Evolutionary conservation across 2,888 invertebrate species (phyloP).

Genomic region (Deroplatys truncata): DNA sequence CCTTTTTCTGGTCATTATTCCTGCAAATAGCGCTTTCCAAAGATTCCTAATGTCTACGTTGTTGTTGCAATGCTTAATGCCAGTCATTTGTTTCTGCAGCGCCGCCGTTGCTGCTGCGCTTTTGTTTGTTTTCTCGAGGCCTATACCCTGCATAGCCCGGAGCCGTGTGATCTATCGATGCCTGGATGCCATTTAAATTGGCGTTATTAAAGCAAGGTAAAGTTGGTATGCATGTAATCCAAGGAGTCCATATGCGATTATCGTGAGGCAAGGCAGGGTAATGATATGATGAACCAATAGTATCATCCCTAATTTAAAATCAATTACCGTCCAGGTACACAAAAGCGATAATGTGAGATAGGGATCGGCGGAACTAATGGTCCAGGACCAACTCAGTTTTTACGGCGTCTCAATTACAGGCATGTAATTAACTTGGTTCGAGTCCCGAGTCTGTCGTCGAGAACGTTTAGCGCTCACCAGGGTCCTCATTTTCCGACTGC

Average conservation of each 20-base stretch:
- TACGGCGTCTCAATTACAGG: background rate
- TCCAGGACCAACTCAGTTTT: background rate
- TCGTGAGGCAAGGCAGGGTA: background rate
- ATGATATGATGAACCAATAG: conserved; percentile 9
- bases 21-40: background rate
- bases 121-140: background rate
- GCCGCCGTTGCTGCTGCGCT: background rate
- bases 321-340: background rate
- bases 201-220: conserved; percentile 11
- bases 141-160: background rate
- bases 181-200: conserved; percentile 20
- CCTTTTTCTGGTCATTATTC: background rate
- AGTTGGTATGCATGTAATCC: background rate
- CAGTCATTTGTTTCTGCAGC: background rate
- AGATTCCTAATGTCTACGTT: background rate
- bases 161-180: conserved; percentile 11
- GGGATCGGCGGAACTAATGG: background rate
- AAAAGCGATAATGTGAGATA: background rate
- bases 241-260: background rate
- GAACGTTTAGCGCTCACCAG: no score
- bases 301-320: conserved; percentile 14
- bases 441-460: no score
- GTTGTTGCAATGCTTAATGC: background rate
- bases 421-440: background rate
- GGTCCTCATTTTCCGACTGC: no score